Evolutionary conservation across 2,888 invertebrate genomes (phyloP), one percentile per base, ranked within the genome.

Genomic region (Lumbricus terrestris): DNA sequence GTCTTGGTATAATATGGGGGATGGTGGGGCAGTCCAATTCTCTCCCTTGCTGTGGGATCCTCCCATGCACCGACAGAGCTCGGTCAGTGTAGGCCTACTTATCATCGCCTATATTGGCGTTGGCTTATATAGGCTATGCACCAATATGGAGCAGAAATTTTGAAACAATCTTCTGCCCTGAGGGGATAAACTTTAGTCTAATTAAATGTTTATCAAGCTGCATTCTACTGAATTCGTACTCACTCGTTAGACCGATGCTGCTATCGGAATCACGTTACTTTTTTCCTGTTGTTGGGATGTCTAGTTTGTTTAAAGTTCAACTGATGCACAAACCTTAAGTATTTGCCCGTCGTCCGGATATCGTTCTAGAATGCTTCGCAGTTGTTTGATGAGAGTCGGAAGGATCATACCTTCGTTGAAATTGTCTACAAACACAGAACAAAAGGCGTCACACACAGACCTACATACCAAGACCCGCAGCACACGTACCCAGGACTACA

Each of bases 311-410:
- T 11, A n/a, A 69, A n/a, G n/a, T n/a, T 69, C 29, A 69, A n/a
- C 69, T 69, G 29, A n/a, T 5, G 13, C 8, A 29, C 69, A 90
- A 69, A 94, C 94, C 93, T 94, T 94, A 29, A 94, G 92, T 38
- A 94, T 94, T 90, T 94, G 94, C 20, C 93, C 93, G 91, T 94
- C 94, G 91, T 94, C 94, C 0, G 94, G 94, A 91, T 94, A 94
- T 91, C 94, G 93, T 37, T 93, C 93, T 18, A 94, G 92, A 54
- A 94, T 93, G 37, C 92, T 92, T 89, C 91, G 92, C 54, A 94
- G 92, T 90, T 94, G 93, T 88, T 93, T 92, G 88, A 94, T 93
- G 47, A 94, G 92, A 8, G 93, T 92, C 1, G 94, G 94, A 69
- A 93, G 93, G 85, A 92, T 92, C 88, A 92, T 40, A 6, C 92